A percentile compares a stretch with the other conserved stretches of the same genome.
Evolutionary conservation across 1,140 invertebrate species (phyloP).

Genomic region (Eriocheir sinensis): DNA sequence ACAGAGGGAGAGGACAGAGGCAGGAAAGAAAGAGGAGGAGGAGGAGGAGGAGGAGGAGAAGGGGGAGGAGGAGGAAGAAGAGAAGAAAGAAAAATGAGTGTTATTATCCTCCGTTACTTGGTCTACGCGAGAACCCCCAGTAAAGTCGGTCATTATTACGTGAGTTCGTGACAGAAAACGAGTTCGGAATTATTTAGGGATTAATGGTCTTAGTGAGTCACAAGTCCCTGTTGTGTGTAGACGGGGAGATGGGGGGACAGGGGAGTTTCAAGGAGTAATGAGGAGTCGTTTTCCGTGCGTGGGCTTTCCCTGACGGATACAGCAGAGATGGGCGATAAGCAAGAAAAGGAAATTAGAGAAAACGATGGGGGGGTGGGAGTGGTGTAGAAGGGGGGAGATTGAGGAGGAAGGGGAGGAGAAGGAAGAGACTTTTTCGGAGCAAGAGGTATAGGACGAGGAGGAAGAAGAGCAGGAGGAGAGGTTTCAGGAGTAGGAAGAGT

Average conservation of each 20-base stretch:
- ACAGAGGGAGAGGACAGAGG: not conserved
- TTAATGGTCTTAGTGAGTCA: not conserved
- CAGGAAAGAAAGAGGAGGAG: conserved; percentile 21
- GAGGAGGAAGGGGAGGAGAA: not conserved
- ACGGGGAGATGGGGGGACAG: not conserved
- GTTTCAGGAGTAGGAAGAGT: not conserved
- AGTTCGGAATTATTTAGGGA: not conserved
- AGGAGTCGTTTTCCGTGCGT: not conserved
- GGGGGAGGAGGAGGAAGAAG: not conserved
- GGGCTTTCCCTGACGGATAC: not conserved
- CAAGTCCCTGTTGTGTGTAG: not conserved
- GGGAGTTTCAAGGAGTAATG: not conserved
- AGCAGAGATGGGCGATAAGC: not conserved
- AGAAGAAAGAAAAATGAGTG: not conserved
- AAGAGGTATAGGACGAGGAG: not conserved
- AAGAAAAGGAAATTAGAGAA: not conserved
- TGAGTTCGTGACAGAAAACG: not conserved
- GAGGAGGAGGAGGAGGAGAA: no score
- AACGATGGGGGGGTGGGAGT: not conserved
- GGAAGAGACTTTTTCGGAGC: not conserved
- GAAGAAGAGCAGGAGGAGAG: not conserved
- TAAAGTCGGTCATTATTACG: not conserved
- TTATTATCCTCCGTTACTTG: not conserved
- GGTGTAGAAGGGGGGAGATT: conserved; percentile 18
- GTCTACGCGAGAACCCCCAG: not conserved